Conservation (phyloP, 1,140 invertebrate genomes). For the Platorchestia sp. region DNA sequence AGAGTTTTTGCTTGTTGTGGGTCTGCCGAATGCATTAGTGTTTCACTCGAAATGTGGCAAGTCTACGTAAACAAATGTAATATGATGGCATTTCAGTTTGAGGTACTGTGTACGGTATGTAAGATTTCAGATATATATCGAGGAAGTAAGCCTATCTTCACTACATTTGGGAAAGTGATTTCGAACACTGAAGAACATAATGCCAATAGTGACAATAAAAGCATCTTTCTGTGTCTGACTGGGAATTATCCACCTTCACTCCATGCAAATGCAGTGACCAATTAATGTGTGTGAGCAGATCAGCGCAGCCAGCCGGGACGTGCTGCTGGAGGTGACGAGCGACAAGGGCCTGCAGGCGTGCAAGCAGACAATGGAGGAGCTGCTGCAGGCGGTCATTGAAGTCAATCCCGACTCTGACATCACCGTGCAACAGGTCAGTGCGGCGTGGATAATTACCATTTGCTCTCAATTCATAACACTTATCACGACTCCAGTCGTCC, state of each 20-base stretch:
- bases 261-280: not conserved
- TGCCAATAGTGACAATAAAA: too few species aligned
- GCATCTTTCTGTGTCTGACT: not conserved
- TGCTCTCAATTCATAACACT: not conserved
- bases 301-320: not conserved
- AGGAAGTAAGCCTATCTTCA: too few species aligned
- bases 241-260: not conserved
- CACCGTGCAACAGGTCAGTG: slow-evolving; percentile 26
- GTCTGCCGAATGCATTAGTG: too few species aligned
- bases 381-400: slow-evolving; percentile 16
- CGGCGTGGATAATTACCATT: not conserved
- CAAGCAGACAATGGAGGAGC: slow-evolving; percentile 36
- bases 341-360: slow-evolving; percentile 13
- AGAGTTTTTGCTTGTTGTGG: too few species aligned
- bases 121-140: too few species aligned
- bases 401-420: not conserved
- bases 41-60: too few species aligned
- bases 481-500: not conserved
- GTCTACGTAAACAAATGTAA: too few species aligned
- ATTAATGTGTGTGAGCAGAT: not conserved
- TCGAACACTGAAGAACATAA: too few species aligned
- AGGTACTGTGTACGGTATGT: too few species aligned
- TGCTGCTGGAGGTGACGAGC: slow-evolving; percentile 27
- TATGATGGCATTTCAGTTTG: too few species aligned
- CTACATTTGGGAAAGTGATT: too few species aligned